Percentiles rank a stretch among this genome's conserved stretches.
phyloP scores from a whole-genome alignment of 1,140 invertebrate species.

The Phymorhynchus buccinoides region DNA sequence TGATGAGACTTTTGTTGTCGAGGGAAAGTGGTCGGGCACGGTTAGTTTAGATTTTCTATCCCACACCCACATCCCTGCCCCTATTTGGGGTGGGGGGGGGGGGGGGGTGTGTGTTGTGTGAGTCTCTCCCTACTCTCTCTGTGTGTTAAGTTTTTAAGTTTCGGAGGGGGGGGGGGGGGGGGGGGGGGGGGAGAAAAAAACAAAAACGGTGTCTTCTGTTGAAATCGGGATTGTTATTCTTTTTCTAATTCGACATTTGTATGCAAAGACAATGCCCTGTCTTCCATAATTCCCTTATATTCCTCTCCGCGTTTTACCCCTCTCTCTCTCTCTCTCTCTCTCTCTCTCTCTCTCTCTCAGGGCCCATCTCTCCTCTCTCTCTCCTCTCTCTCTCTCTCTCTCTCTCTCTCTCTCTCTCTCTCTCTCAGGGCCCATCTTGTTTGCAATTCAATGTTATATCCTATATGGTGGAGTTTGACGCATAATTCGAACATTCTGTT shows the following conservation, averaged over 20 bases:
- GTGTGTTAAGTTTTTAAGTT: too few species aligned
- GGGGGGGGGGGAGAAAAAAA: not conserved
- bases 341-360: not conserved
- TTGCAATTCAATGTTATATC: not conserved
- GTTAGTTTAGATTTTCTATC: too few species aligned
- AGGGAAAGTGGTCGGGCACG: not conserved
- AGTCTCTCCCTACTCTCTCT: not conserved
- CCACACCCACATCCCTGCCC: too few species aligned
- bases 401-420: not conserved
- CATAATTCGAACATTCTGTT: too few species aligned
- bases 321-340: not conserved
- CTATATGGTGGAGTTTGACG: not conserved
- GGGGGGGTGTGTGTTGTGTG: not conserved
- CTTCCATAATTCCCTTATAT: not conserved
- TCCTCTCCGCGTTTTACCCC: not conserved
- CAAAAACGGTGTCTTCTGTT: not conserved
- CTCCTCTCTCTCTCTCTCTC: not conserved
- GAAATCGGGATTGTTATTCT: too few species aligned
- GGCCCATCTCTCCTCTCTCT: not conserved
- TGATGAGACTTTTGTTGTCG: slow-evolving; percentile 5
- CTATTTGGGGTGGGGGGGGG: too few species aligned
- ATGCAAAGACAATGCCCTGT: not conserved
- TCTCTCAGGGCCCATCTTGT: not conserved
- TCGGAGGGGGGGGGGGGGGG: too few species aligned
- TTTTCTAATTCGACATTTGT: not conserved